Base-by-base conservation (phyloP, 2,797 vertebrate genomes). In the Podarcis lilfordi region DNA sequence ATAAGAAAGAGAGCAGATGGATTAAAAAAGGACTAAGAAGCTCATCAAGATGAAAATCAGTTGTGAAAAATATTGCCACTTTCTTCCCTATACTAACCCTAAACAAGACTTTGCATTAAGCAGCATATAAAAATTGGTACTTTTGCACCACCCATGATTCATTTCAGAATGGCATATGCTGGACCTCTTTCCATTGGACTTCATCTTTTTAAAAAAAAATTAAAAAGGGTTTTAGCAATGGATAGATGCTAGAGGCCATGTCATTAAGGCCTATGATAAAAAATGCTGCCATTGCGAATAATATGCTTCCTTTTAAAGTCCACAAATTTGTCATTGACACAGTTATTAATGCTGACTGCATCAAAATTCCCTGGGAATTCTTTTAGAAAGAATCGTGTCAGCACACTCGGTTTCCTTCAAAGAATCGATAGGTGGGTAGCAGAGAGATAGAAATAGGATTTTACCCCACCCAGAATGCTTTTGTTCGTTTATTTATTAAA, bases 1-100 rank as follows among this genome's bases (percentile, higher is more conserved):
- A 37, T n/a, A 10, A 35, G 35, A 59, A 11, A 76, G 25, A 15
- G 55, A 66, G 84, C 37, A 88, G 78, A 64, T 23, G 27, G 21
- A 19, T 25, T 61, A 72, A 29, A 37, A 35, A 40, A 55, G 10
- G 17, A 68, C 8, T 0, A 0, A 0, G 11, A n/a, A 85, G 17
- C 11, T 21, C 43, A 69, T 17, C 3, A 23, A 19, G 4, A 1
- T 50, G 0, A 40, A 11, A 83, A 84, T 2, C 74, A 43, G 80
- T 10, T 29, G 80, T 86, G 27, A 68, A 5, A 40, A 1, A 0
- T 68, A 50, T 29, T 59, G 3, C 25, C 37, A 10, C 43, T 27
- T 0, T 0, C 45, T 93, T 25, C 21, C 0, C 0, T 69, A 19
- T 43, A 71, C 9, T 3, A 21, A 8, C 1, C 13, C 25, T 55